Percentiles rank a stretch among this genome's conserved stretches.
These are phyloP conservation scores for Eleginops maclovinus DNA, from an alignment of 2,113 vertebrate species.

Conservation along the genomic window DNA sequence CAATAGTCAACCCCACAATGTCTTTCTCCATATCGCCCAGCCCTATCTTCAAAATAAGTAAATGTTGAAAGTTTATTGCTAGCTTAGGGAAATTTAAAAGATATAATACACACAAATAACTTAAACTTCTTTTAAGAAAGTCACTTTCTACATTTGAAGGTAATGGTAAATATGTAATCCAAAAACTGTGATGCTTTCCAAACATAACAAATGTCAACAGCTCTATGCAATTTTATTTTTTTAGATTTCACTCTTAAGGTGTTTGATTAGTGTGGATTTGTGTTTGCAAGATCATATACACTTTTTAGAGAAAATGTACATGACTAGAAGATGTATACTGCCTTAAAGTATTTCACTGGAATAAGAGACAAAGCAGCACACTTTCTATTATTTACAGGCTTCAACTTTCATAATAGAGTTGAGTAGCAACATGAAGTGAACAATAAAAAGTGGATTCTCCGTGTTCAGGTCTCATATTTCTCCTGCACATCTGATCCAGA, in stretches of 20 bases:
- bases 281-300: background rate
- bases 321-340: background rate
- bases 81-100: background rate
- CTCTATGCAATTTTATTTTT: background rate
- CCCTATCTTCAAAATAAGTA: too few relatives aligned
- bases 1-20: too few relatives aligned
- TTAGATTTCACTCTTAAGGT: background rate
- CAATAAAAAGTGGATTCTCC: slow-evolving; percentile 28
- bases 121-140: background rate
- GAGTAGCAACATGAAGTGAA: slow-evolving; percentile 3
- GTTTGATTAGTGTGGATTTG: background rate
- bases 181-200: background rate
- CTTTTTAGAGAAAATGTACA: background rate
- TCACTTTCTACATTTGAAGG: background rate
- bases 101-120: background rate
- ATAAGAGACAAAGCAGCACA: slow-evolving; percentile 11
- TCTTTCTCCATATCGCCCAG: too few relatives aligned
- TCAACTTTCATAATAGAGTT: slow-evolving; percentile 12
- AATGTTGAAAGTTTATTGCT: too few relatives aligned
- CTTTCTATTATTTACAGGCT: slow-evolving; percentile 19
- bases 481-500: slow-evolving; percentile 1
- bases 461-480: background rate
- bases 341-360: background rate
- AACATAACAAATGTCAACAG: background rate
- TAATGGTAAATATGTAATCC: too few relatives aligned